Percentiles rank a stretch among this genome's conserved stretches.
Conservation (phyloP, 2,113 vertebrate genomes). For the Bujurquina vittata region DNA sequence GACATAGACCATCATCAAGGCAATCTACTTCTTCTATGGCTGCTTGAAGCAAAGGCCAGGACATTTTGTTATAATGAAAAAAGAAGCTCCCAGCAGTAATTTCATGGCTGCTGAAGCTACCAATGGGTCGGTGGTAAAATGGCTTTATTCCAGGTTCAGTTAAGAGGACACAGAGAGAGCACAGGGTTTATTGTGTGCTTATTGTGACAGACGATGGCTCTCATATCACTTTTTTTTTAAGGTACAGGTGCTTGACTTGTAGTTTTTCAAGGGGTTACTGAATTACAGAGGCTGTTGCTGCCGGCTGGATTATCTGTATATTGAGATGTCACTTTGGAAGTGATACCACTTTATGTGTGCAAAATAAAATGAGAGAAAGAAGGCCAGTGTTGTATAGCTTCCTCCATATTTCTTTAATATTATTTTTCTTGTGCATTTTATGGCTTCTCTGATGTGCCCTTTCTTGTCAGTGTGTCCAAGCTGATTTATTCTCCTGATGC, state of each 20-base stretch:
- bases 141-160: conserved; percentile 78
- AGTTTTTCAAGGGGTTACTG: conserved; percentile 40
- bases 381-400: conserved; percentile 39
- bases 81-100: conserved; percentile 76
- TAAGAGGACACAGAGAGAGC: conserved; percentile 65
- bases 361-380: conserved; percentile 40
- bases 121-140: conserved; percentile 70
- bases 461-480: conserved; percentile 78
- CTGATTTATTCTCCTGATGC: conserved; percentile 78
- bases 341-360: conserved; percentile 48
- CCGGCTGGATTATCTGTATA: conserved; percentile 42
- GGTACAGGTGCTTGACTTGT: conserved; percentile 52
- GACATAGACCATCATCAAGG: conserved; percentile 66
- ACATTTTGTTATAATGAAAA: conserved; percentile 69
- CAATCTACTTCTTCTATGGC: conserved; percentile 49
- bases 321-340: conserved; percentile 40
- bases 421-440: conserved; percentile 68
- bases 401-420: conserved; percentile 66
- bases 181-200: conserved; percentile 70
- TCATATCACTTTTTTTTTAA: conserved; percentile 40
- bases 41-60: conserved; percentile 66
- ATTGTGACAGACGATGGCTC: conserved; percentile 68
- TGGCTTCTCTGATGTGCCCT: conserved; percentile 71
- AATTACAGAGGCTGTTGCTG: conserved; percentile 32
- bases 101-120: conserved; percentile 77